Percentiles rank a stretch among this genome's conserved stretches.
Conservation (phyloP, 2,797 vertebrate genomes). For the Gymnothorax javanicus region DNA sequence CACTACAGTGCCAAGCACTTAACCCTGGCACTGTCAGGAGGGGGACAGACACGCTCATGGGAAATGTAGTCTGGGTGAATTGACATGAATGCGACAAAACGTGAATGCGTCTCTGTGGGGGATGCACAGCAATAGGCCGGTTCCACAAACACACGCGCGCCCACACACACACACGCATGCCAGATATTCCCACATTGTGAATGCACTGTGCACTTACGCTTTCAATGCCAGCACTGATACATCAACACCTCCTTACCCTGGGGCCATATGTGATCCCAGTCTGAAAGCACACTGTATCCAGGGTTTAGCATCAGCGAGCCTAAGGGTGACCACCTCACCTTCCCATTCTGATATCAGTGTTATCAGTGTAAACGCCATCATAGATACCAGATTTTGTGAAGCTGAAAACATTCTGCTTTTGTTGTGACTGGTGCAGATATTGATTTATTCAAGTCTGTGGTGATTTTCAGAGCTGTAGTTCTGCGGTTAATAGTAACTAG, state of each 20-base stretch:
- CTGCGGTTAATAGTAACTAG: no score
- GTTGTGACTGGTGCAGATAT: no score
- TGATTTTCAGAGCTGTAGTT: no score
- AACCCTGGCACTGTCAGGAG: background rate
- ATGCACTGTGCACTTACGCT: background rate
- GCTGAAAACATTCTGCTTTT: no score
- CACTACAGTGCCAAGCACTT: background rate
- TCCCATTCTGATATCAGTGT: no score
- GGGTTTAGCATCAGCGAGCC: no score
- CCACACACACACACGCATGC: slow-evolving; percentile 14
- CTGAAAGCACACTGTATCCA: no score
- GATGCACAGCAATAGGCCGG: background rate
- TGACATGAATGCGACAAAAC: background rate
- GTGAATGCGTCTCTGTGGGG: background rate
- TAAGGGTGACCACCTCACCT: no score
- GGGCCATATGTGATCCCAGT: no score
- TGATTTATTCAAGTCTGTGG: no score
- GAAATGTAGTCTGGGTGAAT: slow-evolving; percentile 3
- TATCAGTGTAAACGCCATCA: no score
- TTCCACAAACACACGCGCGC: slow-evolving; percentile 29
- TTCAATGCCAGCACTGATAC: background rate
- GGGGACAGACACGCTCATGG: background rate
- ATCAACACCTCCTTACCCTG: background rate
- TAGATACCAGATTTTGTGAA: no score
- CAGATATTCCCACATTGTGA: background rate